Conservation (phyloP, 2,113 vertebrate species). For the Chloropsis hardwickii region DNA sequence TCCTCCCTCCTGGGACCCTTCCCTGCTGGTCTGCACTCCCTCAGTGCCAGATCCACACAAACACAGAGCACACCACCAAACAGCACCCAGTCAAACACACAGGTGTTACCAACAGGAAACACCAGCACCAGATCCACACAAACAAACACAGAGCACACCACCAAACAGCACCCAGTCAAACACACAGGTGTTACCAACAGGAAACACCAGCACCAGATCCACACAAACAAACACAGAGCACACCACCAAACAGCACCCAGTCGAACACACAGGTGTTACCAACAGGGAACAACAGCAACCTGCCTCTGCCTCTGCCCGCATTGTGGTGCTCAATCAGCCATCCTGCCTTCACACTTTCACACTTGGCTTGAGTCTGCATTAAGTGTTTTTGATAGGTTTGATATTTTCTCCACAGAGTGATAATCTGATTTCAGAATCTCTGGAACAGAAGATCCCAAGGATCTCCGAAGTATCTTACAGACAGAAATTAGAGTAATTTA, state of each 20-base stretch:
- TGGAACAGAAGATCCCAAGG: background rate
- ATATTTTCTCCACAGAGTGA: background rate
- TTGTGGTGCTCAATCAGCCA: background rate
- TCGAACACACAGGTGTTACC: background rate
- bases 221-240: background rate
- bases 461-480: background rate
- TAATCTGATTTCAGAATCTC: background rate
- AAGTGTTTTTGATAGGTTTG: background rate
- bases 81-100: background rate
- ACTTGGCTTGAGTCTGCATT: background rate
- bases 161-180: background rate
- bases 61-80: background rate
- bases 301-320: background rate
- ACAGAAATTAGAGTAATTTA: background rate
- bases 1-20: background rate
- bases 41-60: background rate
- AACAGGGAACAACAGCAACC: background rate
- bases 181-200: background rate
- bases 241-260: background rate
- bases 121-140: background rate
- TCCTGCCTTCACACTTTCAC: background rate
- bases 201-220: background rate
- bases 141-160: background rate
- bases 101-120: background rate
- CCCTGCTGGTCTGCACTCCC: background rate